Percentiles rank a stretch among this genome's conserved stretches.
Evolutionary conservation across 2,797 vertebrate species (phyloP).

Genomic region (Sebastes nivosus): DNA sequence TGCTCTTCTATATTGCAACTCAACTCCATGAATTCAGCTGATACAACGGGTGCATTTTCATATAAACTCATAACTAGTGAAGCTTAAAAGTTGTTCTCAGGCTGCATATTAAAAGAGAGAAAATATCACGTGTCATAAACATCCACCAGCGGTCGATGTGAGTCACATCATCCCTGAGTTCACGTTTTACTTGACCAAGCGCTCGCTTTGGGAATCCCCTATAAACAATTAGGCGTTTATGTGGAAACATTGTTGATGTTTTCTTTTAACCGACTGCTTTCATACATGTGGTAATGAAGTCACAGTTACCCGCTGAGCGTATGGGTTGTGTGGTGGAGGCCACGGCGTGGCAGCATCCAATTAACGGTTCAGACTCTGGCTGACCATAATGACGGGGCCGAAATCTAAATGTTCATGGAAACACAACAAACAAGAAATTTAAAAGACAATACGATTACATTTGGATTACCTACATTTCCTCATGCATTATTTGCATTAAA

Average conservation of each 20-base stretch:
- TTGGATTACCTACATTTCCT: neutral
- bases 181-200: constrained; percentile 31
- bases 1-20: neutral
- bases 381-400: constrained; percentile 58
- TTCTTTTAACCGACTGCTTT: constrained; percentile 28
- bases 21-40: neutral
- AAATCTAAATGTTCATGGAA: constrained; percentile 40
- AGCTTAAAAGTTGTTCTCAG: neutral
- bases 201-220: constrained; percentile 36
- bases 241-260: constrained; percentile 41
- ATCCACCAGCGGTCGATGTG: constrained; percentile 18
- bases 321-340: constrained; percentile 48
- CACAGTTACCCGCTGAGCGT: constrained; percentile 37
- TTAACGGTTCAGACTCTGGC: constrained; percentile 42
- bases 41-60: neutral
- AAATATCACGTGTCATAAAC: constrained; percentile 34
- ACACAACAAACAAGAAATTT: constrained; percentile 55
- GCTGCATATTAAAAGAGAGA: neutral
- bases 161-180: constrained; percentile 30
- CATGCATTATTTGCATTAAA: neutral
- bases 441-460: neutral
- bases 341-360: constrained; percentile 41
- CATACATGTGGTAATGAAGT: constrained; percentile 69
- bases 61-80: neutral
- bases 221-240: constrained; percentile 45